Conservation (phyloP, 2,888 invertebrate species). For the Acleris emargana region DNA sequence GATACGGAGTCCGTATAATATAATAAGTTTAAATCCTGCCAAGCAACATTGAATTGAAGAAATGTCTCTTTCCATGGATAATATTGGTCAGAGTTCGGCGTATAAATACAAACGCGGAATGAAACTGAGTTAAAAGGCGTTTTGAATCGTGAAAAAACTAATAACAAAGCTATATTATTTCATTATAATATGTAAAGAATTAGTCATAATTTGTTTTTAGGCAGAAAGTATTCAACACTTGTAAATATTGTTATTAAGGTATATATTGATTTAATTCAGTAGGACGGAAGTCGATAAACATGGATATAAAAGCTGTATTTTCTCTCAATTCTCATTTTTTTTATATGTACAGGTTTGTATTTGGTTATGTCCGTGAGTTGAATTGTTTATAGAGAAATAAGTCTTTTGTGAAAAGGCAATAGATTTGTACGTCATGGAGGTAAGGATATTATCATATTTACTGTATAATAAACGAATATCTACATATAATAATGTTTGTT, state of each 20-base stretch:
- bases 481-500: slow-evolving; percentile 3
- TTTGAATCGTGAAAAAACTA: no score
- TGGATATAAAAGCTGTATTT: not conserved
- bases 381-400: slow-evolving; percentile 2
- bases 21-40: no score
- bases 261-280: slow-evolving; percentile 2
- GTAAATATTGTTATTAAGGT: slow-evolving; percentile 30
- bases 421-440: not conserved
- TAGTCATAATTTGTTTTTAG: not conserved
- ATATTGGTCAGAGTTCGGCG: no score
- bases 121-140: no score
- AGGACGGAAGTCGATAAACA: not conserved
- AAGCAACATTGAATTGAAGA: no score
- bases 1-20: no score
- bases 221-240: slow-evolving; percentile 21
- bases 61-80: no score
- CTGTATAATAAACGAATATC: slow-evolving; percentile 17
- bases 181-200: no score
- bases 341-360: not conserved
- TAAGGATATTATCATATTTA: slow-evolving; percentile 17
- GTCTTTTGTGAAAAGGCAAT: not conserved
- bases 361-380: slow-evolving; percentile 4
- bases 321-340: no score
- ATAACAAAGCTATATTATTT: no score
- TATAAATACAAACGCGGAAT: no score